Base-by-base conservation (phyloP, 1,140 invertebrate species). In the Drosophila insularis region DNA sequence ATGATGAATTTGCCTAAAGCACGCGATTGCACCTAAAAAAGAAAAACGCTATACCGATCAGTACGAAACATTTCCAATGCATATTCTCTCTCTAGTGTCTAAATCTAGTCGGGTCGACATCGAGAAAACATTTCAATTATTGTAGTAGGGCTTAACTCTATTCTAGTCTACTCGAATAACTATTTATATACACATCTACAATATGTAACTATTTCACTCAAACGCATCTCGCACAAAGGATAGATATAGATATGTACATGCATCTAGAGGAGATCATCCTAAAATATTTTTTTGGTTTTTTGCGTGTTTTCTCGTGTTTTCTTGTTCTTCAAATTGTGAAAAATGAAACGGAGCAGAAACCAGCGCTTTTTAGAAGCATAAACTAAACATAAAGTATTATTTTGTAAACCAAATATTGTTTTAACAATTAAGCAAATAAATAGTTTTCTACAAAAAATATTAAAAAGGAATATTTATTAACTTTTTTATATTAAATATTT, bases 351-450 rank as follows among this genome's bases (percentile, higher is more conserved):
- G 19, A 56, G 39, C 27, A 32, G 21, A 32, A 17, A 46, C 40
- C 60, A 67, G 53, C 65, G 62, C 70, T 63, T 62, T 23, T 35
- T 61, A 61, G 39, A 61, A 61, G 59, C 59, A 61, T 39, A n/a
- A 61, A 66, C 53, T 70, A 64, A 80, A 73, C 64, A 39, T 62
- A 53, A 78, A 89, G 84, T 87, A 89, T 87, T 87, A 87, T 89
- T 87, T 87, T 87, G 70, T 87, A 78, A 74, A 78, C 78, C 85
- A 84, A 89, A 78, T 77, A 80, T 89, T 80, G 76, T 84, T 89
- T 87, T 80, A 89, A 67, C 65, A 82, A 82, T 70, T 70, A 74
- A 74, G 63, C 75, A 73, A 84, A 77, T 76, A 87, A 79, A 82
- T 86, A 82, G 84, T 81, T 86, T 86, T 84, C 87, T 77, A 87